phyloP scores from a whole-genome alignment of 2,888 invertebrate species.

The Microplitis deprimator region DNA sequence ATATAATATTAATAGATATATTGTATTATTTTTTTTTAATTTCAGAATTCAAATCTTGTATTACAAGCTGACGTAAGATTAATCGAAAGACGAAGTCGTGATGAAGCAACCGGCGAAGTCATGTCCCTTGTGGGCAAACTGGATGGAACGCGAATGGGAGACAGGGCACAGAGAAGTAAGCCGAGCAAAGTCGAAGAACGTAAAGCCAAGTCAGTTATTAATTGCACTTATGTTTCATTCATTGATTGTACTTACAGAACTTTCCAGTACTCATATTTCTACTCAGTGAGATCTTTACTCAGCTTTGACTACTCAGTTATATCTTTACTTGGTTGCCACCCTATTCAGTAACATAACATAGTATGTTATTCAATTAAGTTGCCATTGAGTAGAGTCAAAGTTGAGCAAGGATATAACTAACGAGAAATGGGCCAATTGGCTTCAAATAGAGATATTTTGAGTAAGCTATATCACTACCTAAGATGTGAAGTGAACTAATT shows the following conservation, averaged over 20 bases:
- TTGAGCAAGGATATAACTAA: too few relatives aligned
- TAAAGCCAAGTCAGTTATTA: conserved; percentile 83
- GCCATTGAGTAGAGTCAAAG: too few relatives aligned
- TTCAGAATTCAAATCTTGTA: conserved; percentile 98
- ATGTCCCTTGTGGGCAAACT: conserved; percentile 94
- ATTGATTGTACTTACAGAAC: background rate
- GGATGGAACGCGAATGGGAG: conserved; percentile 95
- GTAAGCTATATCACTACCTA: too few relatives aligned
- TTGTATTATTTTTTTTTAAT: conserved; percentile 51
- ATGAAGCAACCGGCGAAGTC: conserved; percentile 99
- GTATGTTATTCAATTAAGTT: too few relatives aligned
- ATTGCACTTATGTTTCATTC: background rate
- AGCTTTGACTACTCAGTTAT: too few relatives aligned
- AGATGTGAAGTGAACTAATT: too few relatives aligned
- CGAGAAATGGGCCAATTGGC: too few relatives aligned
- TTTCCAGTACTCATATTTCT: background rate
- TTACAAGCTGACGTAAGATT: conserved; percentile 98
- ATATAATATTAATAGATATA: background rate
- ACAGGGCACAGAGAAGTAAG: conserved; percentile 91
- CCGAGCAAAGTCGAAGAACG: conserved; percentile 95
- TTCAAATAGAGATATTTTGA: too few relatives aligned
- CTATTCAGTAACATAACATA: too few relatives aligned
- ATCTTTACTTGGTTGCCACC: too few relatives aligned
- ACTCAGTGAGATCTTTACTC: too few relatives aligned
- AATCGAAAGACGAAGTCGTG: conserved; percentile 95